Conservation (phyloP, 2,113 vertebrate genomes). For the Ailurus styani region DNA sequence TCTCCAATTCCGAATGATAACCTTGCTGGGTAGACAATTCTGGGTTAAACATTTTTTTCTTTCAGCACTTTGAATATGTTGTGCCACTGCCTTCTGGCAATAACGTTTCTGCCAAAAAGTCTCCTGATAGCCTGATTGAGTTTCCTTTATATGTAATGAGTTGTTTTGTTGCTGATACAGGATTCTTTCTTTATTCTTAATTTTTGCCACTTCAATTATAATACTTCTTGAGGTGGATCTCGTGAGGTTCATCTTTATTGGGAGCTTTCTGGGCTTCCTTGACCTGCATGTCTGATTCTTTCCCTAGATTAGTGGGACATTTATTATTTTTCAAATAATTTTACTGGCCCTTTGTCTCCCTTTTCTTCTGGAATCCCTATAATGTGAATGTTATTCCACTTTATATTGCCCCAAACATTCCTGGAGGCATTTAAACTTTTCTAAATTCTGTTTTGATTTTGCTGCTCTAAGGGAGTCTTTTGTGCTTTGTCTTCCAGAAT, state of each 20-base stretch:
- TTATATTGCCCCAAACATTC: background rate
- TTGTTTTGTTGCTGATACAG: background rate
- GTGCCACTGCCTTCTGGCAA: background rate
- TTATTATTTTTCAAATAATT: background rate
- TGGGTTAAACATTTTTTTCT: background rate
- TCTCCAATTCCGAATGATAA: background rate
- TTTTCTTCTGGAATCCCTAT: background rate
- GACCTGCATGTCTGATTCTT: background rate
- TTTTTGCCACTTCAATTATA: background rate
- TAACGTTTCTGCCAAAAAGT: background rate
- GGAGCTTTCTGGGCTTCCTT: background rate
- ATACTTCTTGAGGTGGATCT: background rate
- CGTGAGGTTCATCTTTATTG: background rate
- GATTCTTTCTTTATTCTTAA: background rate
- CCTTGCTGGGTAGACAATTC: background rate
- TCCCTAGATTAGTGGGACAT: background rate
- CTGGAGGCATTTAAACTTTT: background rate
- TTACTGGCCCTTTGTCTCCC: background rate
- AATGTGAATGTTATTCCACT: background rate
- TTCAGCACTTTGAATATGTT: background rate
- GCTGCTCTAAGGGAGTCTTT: background rate
- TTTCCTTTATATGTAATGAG: background rate
- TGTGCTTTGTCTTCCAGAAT: background rate
- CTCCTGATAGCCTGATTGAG: background rate
- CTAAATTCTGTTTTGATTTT: background rate